Conservation (phyloP, 2,888 invertebrate genomes). For the Seira sanloemensis region DNA sequence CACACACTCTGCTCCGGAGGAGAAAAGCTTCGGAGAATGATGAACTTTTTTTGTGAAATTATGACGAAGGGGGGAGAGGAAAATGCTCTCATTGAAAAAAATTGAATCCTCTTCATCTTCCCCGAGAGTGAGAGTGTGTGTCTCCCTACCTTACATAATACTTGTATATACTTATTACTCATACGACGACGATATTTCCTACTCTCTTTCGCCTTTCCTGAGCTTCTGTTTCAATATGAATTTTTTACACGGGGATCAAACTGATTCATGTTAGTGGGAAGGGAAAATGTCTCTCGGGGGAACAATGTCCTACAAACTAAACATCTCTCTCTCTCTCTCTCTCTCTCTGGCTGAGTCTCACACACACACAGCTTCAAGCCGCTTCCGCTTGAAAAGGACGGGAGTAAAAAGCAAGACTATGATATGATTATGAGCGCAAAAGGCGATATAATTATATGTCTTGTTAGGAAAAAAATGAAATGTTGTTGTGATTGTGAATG, state of each 20-base stretch:
- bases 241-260: slow-evolving; percentile 62
- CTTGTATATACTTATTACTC: neutral
- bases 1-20: neutral
- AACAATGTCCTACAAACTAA: slow-evolving; percentile 54
- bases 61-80: neutral
- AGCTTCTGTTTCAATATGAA: slow-evolving; percentile 46
- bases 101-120: neutral
- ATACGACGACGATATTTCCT: slow-evolving; percentile 40
- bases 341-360: too few relatives aligned
- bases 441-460: slow-evolving; percentile 63
- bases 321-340: neutral
- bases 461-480: slow-evolving; percentile 62
- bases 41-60: too few relatives aligned
- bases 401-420: slow-evolving; percentile 33
- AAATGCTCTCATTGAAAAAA: neutral
- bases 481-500: slow-evolving; percentile 50
- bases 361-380: slow-evolving; percentile 49
- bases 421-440: slow-evolving; percentile 60
- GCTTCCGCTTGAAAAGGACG: slow-evolving; percentile 60
- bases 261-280: slow-evolving; percentile 39
- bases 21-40: too few relatives aligned
- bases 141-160: neutral
- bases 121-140: too few relatives aligned
- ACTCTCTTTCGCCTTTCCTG: slow-evolving; percentile 25
- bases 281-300: slow-evolving; percentile 59